These are phyloP conservation scores for Circaetus gallicus DNA, from an alignment of 2,113 vertebrate genomes.

Conservation along the genomic window DNA sequence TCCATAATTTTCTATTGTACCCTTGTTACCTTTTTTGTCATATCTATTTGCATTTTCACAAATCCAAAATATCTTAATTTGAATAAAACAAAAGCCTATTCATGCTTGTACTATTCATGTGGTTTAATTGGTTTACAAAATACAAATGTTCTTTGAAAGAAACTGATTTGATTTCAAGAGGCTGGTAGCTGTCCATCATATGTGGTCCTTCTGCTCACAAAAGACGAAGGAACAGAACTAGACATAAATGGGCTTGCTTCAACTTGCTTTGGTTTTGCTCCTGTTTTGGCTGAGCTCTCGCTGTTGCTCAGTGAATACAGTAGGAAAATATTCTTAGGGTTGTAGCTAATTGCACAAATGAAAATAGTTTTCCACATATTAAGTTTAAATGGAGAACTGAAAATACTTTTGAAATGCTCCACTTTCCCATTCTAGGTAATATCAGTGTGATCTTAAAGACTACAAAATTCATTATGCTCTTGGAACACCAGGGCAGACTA, in stretches of 20 bases:
- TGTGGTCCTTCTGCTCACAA: not conserved
- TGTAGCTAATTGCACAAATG: not conserved
- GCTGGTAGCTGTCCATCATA: not conserved
- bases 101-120: constrained; percentile 1
- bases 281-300: not conserved
- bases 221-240: not conserved
- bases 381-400: not conserved
- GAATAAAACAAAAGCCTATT: constrained; percentile 46
- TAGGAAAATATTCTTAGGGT: not conserved
- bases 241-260: constrained; percentile 21
- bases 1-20: constrained; percentile 38
- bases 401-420: not conserved
- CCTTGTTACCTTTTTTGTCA: constrained; percentile 38
- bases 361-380: not conserved
- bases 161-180: not conserved
- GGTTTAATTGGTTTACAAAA: constrained; percentile 54
- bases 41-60: constrained; percentile 40
- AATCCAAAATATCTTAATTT: constrained; percentile 44
- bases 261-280: not conserved
- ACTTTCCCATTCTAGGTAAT: not conserved
- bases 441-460: not conserved
- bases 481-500: not conserved
- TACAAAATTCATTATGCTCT: not conserved
- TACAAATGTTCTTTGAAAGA: constrained; percentile 41
- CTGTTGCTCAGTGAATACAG: not conserved